Base-by-base conservation (phyloP, 2,113 vertebrate species). In the Capra hircus region DNA sequence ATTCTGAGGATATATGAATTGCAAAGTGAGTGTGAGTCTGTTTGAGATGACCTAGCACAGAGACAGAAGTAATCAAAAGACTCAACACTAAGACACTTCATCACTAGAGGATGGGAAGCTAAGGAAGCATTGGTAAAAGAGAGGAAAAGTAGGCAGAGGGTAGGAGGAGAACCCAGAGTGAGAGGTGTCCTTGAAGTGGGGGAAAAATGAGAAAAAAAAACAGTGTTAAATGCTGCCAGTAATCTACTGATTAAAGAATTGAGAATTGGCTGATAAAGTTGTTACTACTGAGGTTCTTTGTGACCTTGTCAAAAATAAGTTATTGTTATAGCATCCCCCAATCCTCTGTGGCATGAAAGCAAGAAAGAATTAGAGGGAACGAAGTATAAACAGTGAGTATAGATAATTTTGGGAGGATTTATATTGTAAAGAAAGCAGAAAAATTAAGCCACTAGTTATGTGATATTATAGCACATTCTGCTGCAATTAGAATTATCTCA, bases 291-390 rank as follows among this genome's bases (percentile, higher is more conserved):
- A 90, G 33, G 21, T 93, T 48, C 82, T 50, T n/a, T 90, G n/a
- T 94, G 28, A 88, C 25, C 40, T 94, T 50, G 12, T 62, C 23
- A 33, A 64, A 60, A 85, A 77, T 23, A 84, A 77, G 23, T 94
- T 96, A 60, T 96, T 95, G 7, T 83, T 95, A 64, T 15, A 85
- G 53, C n/a, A 94, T 53, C 48, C 25, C 17, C 91, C 91, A 81
- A 57, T 17, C 13, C 2, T 74, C 28, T 91, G 84, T 93, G 67
- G 16, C 5, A 81, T 17, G 40, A 91, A 95, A 91, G 11, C 16
- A 88, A 91, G 28, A 88, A 88, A 84, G 19, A 88, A 94, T 21
- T 28, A 27, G 11, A 95, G n/a, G 40, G n/a, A 62, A 53, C 3
- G 1, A 74, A 64, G 16, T 86, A 57, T 23, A 84, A 87, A 8